These are phyloP conservation scores for Brachyistius frenatus DNA, from an alignment of 2,113 vertebrate species.

Conservation along the genomic window DNA sequence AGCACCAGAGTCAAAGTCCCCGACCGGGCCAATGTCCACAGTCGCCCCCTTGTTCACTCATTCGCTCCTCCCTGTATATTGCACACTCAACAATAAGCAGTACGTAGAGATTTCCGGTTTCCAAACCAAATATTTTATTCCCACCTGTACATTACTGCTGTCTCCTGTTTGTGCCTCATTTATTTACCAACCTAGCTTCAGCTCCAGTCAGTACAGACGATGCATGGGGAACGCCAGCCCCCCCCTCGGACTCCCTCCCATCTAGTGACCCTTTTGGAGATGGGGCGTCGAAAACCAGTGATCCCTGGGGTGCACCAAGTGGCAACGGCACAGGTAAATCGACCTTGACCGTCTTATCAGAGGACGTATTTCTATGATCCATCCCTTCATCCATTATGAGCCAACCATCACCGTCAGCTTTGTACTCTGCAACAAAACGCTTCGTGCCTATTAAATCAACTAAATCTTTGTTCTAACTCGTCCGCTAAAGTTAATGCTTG, in stretches of 20 bases:
- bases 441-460: background rate
- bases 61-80: too few relatives aligned
- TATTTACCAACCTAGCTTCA: slow-evolving; percentile 44
- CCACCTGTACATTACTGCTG: background rate
- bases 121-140: background rate
- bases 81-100: too few relatives aligned
- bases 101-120: too few relatives aligned
- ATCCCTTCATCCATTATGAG: slow-evolving; percentile 23
- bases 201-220: slow-evolving; percentile 67
- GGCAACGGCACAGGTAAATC: slow-evolving; percentile 57
- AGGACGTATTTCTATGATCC: background rate
- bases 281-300: slow-evolving; percentile 58
- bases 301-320: slow-evolving; percentile 78
- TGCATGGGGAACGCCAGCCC: slow-evolving; percentile 81
- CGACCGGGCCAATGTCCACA: too few relatives aligned
- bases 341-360: background rate
- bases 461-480: background rate
- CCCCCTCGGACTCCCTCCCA: slow-evolving; percentile 47
- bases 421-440: background rate
- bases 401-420: background rate
- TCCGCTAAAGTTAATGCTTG: slow-evolving; percentile 3
- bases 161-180: background rate
- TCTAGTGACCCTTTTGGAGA: slow-evolving; percentile 81
- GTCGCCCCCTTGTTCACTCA: too few relatives aligned
- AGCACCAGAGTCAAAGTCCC: too few relatives aligned